phyloP scores from a whole-genome alignment of 2,797 vertebrate genomes.

The Tragopan temminckii region DNA sequence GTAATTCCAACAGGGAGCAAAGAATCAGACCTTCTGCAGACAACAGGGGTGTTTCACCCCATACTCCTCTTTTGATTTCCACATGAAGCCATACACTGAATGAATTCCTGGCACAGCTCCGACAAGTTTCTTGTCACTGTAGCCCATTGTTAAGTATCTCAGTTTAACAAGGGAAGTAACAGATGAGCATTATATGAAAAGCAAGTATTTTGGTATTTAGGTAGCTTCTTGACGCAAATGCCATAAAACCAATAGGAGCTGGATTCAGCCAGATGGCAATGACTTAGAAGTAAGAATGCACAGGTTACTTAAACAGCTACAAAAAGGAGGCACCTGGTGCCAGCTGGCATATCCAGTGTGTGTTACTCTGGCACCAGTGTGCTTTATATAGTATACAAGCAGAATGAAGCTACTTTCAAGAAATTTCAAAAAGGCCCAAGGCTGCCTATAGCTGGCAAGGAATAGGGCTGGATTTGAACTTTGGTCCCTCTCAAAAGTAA shows the following conservation, averaged over 20 bases:
- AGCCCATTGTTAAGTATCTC: slow-evolving; percentile 18
- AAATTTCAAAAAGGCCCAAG: not conserved
- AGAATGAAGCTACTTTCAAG: not conserved
- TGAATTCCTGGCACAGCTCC: slow-evolving; percentile 26
- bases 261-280: not conserved
- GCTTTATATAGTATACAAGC: not conserved
- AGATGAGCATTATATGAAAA: not conserved
- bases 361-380: not conserved
- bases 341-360: not conserved
- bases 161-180: not conserved
- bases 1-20: slow-evolving; percentile 55
- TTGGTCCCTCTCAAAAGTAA: not conserved
- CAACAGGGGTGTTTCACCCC: slow-evolving; percentile 19
- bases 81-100: slow-evolving; percentile 1
- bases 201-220: not conserved
- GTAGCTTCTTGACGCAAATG: not conserved
- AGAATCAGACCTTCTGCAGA: slow-evolving; percentile 38
- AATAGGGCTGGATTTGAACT: not conserved
- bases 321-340: not conserved
- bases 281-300: not conserved
- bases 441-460: not conserved
- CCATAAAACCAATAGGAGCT: not conserved
- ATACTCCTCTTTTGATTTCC: slow-evolving; percentile 35
- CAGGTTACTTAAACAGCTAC: not conserved
- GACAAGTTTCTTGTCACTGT: not conserved